Base-by-base conservation (phyloP, 2,113 vertebrate genomes). In the Cynoglossus semilaevis region DNA sequence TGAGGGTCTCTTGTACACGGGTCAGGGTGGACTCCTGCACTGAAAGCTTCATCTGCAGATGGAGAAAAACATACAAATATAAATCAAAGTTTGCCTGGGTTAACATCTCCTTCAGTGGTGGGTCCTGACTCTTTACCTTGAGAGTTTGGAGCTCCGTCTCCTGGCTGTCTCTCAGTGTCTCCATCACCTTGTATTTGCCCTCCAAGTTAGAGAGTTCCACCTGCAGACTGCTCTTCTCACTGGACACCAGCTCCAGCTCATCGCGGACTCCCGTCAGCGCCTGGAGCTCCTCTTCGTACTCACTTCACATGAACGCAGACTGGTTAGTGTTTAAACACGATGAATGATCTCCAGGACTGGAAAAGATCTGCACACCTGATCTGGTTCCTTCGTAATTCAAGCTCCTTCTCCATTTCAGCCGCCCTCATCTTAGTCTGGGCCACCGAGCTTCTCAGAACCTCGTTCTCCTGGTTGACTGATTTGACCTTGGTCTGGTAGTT, bases 401-500 rank as follows among this genome's bases (percentile, higher is more conserved):
- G 58, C 51, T 84, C 34, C 1, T 11, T 56, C 15, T 82, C 63
- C 45, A 84, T 43, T 5, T 79, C 45, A 9, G 10, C 8, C 15
- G 69, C 43, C 40, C 42, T 72, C 2, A 44, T 63, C 7, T 63
- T 58, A 10, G 7, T 48, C 14, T 77, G 64, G 15, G 29, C 44
- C 65, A 89, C 15, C 0, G 73, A 63, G 0, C 40, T 74, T 67
- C 57, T 84, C 0, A 93, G 86, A 19, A 7, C 10, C 12, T 85
- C 84, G 0, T 88, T 91, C 52, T 90, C 88, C 59, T 89, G 73
- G 51, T 79, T 76, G 1, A 55, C 55, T 0, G 74, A 69, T 37
- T 86, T 85, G 0, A 88, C 8, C 5, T 72, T 86, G 15, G 64
- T 79, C 75, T 91, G 86, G 73, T 83, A 91, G 53, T 53, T 81